Base-by-base conservation (phyloP, 1,140 invertebrate species). In the Heliconius hermathena region DNA sequence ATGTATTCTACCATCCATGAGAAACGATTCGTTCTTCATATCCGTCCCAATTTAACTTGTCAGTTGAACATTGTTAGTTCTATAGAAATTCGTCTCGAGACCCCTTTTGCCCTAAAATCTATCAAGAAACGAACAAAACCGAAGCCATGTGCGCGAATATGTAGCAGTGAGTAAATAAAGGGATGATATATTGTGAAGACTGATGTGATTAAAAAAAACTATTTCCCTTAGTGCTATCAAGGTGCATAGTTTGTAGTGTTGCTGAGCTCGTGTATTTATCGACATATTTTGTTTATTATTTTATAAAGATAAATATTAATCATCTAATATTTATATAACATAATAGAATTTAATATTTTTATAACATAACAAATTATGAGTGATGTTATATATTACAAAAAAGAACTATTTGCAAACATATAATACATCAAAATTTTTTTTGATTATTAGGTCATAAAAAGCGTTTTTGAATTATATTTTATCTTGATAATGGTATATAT, bases 141-240 rank as follows among this genome's bases (percentile, higher is more conserved):
- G 92, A 91, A 90, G 90, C 87, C 85, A 75, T 80, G 84, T 90
- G 87, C 87, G 92, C 92, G 90, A 91, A 94, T 94, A 92, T 94
- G 91, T 92, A 90, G 85, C 91, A 87, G 87, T 83, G 84, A 89
- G 86, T 92, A 92, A 93, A 93, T 92, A 93, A 92, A 92, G 92
- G 92, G 92, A 94, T 92, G 92, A 93, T 93, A 90, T 92, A 93
- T 93, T 91, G 91, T 93, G 87, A 90, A 89, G 83, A 82, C 78
- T 90, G 89, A 92, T 89, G 90, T 94, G 90, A 93, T 92, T 91
- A 90, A 94, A 94, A 41, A 92, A 93, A 93, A 89, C 86, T 81
- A 93, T 93, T 93, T 93, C 91, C 92, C 89, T 93, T 94, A 89
- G 89, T 88, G 86, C 86, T 90, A 91, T 91, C 91, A 93, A 93